Base-by-base conservation (phyloP, 2,797 vertebrate species). In the Lepilemur ruficaudatus region DNA sequence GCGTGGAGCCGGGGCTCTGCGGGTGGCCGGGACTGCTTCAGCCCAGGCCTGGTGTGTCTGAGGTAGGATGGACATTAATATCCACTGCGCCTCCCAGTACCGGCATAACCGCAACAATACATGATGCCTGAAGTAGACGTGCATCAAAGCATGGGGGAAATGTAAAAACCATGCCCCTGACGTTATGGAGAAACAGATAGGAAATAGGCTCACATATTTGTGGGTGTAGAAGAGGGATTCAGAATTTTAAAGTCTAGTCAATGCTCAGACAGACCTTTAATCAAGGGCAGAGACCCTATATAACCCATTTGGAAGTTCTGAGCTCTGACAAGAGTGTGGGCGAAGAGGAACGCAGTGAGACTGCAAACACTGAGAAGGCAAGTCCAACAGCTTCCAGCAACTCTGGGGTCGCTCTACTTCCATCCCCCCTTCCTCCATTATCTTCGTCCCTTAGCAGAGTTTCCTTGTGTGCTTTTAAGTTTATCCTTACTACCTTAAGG, bases 41-140 rank as follows among this genome's bases (percentile, higher is more conserved):
- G 20, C n/a, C 35, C 14, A 3, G 78, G 17, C 35, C 43, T n/a
- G 20, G 41, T 20, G 17, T 18, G 2, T n/a, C 41, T 59, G 52
- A 59, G 32, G 50, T 50, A 43, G 35, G 65, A 28, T 18, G 2
- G 41, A 52, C 48, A 50, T 57, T 50, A 38, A 76, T 65, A 46
- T 23, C 32, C 32, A 13, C 52, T 25, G 30, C 12, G 2, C 41
- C 41, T 61, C 48, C 73, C 18, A 14, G 14, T 1, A 1, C 25
- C 28, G 12, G 22, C 23, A 35, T 25, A 23, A 43, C 52, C 55
- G 32, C 48, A 61, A 17, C 50, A 30, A 30, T 59, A 23, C 25
- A 32, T 15, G 14, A 32, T 4, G 5, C 12, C 17, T 7, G 3
- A 8, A 38, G 22, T 35, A 57, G 32, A 12, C n/a, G 7, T 0